Base-by-base conservation (phyloP, 2,113 vertebrate species). In the Puma concolor region DNA sequence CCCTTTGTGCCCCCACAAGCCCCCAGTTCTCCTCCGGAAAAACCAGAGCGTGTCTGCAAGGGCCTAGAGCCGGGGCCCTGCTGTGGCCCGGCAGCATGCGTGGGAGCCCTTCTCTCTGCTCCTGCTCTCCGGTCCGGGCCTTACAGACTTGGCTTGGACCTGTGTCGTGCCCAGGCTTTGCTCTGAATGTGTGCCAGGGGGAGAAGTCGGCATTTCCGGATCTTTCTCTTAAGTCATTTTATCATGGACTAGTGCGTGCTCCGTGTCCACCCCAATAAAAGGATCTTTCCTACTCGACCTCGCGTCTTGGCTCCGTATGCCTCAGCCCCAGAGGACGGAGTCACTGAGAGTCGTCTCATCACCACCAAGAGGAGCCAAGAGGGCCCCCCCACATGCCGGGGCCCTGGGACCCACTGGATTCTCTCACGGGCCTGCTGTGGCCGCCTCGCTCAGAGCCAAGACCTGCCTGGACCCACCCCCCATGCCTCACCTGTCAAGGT, bases 241-340 rank as follows among this genome's bases (percentile, higher is more conserved):
- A 76, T 97, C 96, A 95, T 13, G 97, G 96, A 98, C 98, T 98
- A 94, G 95, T 36, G 38, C 60, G 94, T 97, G 98, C 97, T 96
- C 97, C 95, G 44, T 97, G 97, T 98, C 97, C 95, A 67, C 66
- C 97, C 98, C 98, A 98, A 98, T 98, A 97, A 98, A 98, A 97
- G 98, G 98, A 98, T 98, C 14, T 98, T 97, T 98, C 97, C 97
- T 97, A 41, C 77, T 96, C 69, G 57, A 1, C 52, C 63, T 90
- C 2, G 96, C 15, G 97, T 97, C 64, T 96, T 97, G 97, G 98
- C 76, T 97, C 95, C 14, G 5, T 85, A 31, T 60, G 23, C 89
- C 72, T 85, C 19, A 0, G 92, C 92, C 15, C 12, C 29, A 44
- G 97, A 96, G 91, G 92, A 96, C 1, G 41, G 85, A 97, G 95